Conservation (phyloP, 2,797 vertebrate genomes). For the Takifugu rubripes region DNA sequence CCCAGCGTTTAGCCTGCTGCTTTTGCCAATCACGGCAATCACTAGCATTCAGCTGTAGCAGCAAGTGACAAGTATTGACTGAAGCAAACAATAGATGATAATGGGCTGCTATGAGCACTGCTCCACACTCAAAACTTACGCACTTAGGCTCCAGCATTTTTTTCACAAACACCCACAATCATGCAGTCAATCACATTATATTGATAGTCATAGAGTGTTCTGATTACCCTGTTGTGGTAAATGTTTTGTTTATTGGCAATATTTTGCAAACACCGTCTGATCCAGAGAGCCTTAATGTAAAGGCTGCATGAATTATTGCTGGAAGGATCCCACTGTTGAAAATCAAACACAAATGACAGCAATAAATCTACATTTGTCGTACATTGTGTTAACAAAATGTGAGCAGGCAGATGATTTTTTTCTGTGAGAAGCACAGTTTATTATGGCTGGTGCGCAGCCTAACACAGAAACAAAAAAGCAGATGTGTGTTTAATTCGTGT, state of each 20-base stretch:
- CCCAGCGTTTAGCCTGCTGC: constrained; percentile 53
- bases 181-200: constrained; percentile 32
- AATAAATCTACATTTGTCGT: constrained; percentile 16
- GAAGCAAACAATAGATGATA: constrained; percentile 65
- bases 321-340: constrained; percentile 21
- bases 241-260: constrained; percentile 34
- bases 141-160: constrained; percentile 35
- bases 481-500: constrained; percentile 79
- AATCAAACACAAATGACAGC: constrained; percentile 30
- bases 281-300: constrained; percentile 16
- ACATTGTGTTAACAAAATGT: too few relatives aligned
- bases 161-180: constrained; percentile 27
- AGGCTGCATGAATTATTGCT: constrained; percentile 7
- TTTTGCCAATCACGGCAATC: constrained; percentile 67
- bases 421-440: constrained; percentile 23
- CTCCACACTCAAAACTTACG: constrained; percentile 35
- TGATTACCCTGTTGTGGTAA: constrained; percentile 33
- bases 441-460: constrained; percentile 38
- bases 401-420: constrained; percentile 1
- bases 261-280: constrained; percentile 18
- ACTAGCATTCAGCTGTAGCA: constrained; percentile 48
- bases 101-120: constrained; percentile 55
- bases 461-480: constrained; percentile 48
- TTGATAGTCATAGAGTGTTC: constrained; percentile 14
- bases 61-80: constrained; percentile 70